A percentile compares a stretch with the other conserved stretches of the same genome.
phyloP scores from a whole-genome alignment of 2,888 invertebrate genomes.

The Cerceris ruficornis region DNA sequence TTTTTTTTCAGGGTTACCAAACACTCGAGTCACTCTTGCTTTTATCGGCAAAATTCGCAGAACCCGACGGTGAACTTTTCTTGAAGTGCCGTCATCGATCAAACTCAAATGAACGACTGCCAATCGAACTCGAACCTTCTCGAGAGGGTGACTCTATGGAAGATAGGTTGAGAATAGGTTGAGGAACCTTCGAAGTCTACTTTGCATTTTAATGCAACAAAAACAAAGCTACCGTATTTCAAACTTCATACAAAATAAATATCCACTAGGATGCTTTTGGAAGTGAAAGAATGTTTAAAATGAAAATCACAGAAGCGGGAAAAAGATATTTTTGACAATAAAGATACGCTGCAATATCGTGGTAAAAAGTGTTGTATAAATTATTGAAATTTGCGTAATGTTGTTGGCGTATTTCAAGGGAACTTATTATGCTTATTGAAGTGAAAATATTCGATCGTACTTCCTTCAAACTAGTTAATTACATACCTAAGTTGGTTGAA shows the following conservation, averaged over 20 bases:
- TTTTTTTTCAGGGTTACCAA: slow-evolving; percentile 35
- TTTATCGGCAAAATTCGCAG: slow-evolving; percentile 50
- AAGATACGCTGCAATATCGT: too few species aligned
- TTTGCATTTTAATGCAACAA: slow-evolving; percentile 12
- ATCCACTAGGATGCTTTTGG: too few species aligned
- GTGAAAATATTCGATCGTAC: too few species aligned
- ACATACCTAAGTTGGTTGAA: too few species aligned
- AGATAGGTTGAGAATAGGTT: slow-evolving; percentile 14
- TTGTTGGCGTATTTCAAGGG: too few species aligned
- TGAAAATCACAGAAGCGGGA: too few species aligned
- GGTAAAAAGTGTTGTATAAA: too few species aligned
- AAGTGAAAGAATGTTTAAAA: too few species aligned
- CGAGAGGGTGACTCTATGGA: slow-evolving; percentile 32
- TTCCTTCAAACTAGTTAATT: too few species aligned
- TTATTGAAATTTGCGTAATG: too few species aligned
- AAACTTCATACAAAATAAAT: background rate
- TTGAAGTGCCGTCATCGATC: slow-evolving; percentile 57
- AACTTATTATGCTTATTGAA: too few species aligned
- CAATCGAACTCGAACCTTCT: slow-evolving; percentile 53
- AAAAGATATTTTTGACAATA: too few species aligned
- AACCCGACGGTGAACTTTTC: slow-evolving; percentile 43
- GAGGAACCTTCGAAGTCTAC: slow-evolving; percentile 11
- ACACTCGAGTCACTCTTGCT: slow-evolving; percentile 35
- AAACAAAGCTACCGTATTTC: slow-evolving; percentile 5
- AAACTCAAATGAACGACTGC: slow-evolving; percentile 52